Evolutionary conservation across 2,888 invertebrate genomes (phyloP).

Genomic region (Ormyrus rosae): DNA sequence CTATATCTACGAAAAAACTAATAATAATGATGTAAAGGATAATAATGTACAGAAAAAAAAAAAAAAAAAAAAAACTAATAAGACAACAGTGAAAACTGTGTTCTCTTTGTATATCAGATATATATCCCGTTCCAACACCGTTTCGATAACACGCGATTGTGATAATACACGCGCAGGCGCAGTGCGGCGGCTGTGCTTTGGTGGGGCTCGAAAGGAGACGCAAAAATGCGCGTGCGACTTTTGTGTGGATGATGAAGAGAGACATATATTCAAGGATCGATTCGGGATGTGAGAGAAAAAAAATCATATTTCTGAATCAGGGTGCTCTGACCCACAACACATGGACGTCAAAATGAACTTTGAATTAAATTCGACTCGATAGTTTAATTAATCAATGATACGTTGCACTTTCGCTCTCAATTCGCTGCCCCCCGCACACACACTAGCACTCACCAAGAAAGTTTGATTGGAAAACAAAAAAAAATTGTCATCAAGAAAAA

Average conservation of each 20-base stretch:
- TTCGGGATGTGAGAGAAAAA: conserved; percentile 51
- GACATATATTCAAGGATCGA: conserved; percentile 39
- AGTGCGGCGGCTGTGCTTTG: conserved; percentile 55
- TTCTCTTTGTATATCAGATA: conserved; percentile 12
- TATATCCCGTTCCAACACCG: conserved; percentile 55
- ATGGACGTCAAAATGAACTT: conserved; percentile 70
- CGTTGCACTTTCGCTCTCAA: conserved; percentile 54
- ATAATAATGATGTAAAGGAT: neutral
- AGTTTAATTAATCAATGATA: conserved; percentile 59
- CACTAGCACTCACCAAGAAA: conserved; percentile 58
- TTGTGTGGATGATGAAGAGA: conserved; percentile 47
- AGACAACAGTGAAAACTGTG: neutral
- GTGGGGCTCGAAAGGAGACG: conserved; percentile 56
- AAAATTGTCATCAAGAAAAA: conserved; percentile 34
- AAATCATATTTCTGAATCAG: conserved; percentile 62
- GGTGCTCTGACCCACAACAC: conserved; percentile 76
- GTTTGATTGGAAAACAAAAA: conserved; percentile 41
- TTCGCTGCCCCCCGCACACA: conserved; percentile 54
- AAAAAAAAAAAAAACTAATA: neutral
- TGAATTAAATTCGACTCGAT: conserved; percentile 53
- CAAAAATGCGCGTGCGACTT: conserved; percentile 45
- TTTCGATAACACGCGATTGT: conserved; percentile 39
- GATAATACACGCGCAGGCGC: conserved; percentile 33
- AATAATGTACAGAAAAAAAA: conserved; percentile 9
- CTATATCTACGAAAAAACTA: conserved; percentile 32